Evolutionary conservation across 2,888 invertebrate species (phyloP), one percentile per base, ranked within the genome.

Genomic region (Idaea aversata): DNA sequence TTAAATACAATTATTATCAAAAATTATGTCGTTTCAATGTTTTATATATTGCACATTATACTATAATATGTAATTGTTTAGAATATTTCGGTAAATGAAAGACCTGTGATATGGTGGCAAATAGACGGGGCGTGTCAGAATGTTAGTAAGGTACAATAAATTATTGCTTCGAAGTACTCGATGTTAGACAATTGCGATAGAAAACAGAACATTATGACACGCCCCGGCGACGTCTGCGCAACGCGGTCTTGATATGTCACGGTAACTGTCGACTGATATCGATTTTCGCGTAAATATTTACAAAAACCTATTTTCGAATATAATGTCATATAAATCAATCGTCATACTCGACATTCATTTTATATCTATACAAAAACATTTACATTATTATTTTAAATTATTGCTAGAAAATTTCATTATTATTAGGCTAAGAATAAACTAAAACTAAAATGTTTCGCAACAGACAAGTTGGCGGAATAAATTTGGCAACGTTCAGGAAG

Each of bases 401-500:
- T 92, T 92, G 92, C 92, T 92, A 92, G 81, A 90, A 89, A 92
- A 89, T 91, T 91, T 90, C 82, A 83, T 91, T 93, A 88, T 86
- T 73, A 89, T 91, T 91, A 90, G 76, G 81, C 88, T 91, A 91
- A 77, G 75, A 87, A 82, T 79, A 75, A 84, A 86, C 87, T 85
- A 85, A 79, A 88, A 83, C 84, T 87, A 87, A 85, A 85, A 86
- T 81, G 88, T 88, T 87, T 88, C 89, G 88, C 90, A 88, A 88
- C 88, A 89, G 87, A 90, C 80, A 87, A 47, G 90, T 91, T 91
- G 89, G 90, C 90, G 88, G 88, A 86, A 83, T 85, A 82, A 88
- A 90, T 93, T 93, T 93, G 93, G 93, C 93, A 92, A 91, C 90
- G 90, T 91, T 92, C 83, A 89, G 91, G 92, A 93, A 93, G 93